Evolutionary conservation across 2,113 vertebrate genomes (phyloP).

Genomic region (Smithornis capensis): DNA sequence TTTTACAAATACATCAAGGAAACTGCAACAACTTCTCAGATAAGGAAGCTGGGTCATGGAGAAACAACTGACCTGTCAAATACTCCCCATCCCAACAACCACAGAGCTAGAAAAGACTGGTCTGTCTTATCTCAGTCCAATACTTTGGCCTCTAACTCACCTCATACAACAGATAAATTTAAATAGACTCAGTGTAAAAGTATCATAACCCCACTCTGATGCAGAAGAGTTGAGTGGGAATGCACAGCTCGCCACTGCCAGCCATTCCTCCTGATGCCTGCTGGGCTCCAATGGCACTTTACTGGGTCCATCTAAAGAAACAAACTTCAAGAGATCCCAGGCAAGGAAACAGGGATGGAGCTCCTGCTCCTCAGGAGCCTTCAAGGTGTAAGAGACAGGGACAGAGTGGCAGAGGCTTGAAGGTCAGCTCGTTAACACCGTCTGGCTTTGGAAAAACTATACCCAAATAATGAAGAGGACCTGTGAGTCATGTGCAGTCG

Average conservation of each 20-base stretch:
- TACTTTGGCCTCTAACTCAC: neutral
- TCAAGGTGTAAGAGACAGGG: neutral
- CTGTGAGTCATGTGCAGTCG: neutral
- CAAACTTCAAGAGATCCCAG: neutral
- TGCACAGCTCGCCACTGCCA: neutral
- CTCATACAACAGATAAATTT: neutral
- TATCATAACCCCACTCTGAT: neutral
- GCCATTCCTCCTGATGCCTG: neutral
- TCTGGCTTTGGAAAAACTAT: neutral
- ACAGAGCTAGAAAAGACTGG: neutral
- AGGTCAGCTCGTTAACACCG: neutral
- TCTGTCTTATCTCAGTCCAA: neutral
- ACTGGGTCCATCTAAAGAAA: neutral
- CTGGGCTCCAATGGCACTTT: accelerated
- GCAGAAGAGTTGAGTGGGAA: neutral
- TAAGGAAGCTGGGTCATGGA: neutral
- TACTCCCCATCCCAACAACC: neutral
- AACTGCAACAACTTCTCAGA: neutral
- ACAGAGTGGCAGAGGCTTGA: neutral
- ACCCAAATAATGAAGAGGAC: neutral
- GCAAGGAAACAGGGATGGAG: neutral
- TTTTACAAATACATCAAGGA: neutral
- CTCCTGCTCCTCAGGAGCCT: neutral
- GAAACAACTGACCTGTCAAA: neutral
- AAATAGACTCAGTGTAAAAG: neutral